These are phyloP conservation scores for Edolisoma coerulescens DNA, from an alignment of 2,113 vertebrate species.

Conservation along the genomic window DNA sequence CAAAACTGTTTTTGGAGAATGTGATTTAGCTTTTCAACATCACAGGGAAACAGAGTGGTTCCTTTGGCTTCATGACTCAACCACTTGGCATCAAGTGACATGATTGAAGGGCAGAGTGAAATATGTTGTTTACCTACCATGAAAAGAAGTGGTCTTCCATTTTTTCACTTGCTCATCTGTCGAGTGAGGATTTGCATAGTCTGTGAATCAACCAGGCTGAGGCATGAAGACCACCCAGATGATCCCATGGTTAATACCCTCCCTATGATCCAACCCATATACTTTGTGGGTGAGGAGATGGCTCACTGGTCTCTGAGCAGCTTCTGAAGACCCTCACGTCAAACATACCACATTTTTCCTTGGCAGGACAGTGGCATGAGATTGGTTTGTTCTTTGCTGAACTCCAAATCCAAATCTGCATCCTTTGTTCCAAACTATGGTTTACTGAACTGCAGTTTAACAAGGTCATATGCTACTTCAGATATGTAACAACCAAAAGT, in stretches of 20 bases:
- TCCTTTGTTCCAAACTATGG: background rate
- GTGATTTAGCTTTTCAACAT: background rate
- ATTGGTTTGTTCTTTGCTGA: background rate
- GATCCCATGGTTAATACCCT: background rate
- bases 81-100: background rate
- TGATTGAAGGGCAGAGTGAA: background rate
- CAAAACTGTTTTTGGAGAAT: background rate
- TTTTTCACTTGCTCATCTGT: background rate
- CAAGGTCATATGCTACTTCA: background rate
- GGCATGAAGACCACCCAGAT: background rate
- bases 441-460: background rate
- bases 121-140: background rate
- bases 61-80: background rate
- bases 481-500: background rate
- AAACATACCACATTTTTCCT: background rate
- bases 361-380: background rate
- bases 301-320: background rate
- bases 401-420: background rate
- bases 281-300: background rate
- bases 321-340: background rate
- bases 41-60: background rate
- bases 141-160: background rate
- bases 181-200: background rate
- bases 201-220: background rate
- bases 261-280: background rate